Base-by-base conservation (phyloP, 2,113 vertebrate species). In the Sardina pilchardus region DNA sequence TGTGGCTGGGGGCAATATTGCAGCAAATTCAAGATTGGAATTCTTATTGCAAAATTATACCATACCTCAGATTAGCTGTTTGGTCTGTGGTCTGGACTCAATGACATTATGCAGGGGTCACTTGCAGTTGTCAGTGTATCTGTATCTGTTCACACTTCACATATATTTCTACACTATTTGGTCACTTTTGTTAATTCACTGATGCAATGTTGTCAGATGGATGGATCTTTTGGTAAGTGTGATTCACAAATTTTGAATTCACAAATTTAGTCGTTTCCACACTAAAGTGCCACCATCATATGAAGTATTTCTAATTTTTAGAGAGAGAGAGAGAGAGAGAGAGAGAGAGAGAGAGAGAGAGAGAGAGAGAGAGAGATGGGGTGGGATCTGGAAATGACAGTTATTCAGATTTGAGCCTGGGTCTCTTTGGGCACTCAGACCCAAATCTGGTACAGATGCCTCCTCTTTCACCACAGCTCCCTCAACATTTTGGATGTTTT, bases 11-110 rank as follows among this genome's bases (percentile, higher is more conserved):
- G 71, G 67, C 80, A 83, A 86, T 87, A 48, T 86, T 82, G 87
- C 82, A 48, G 8, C 36, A 59, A 90, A 88, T 90, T 87, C 83
- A 86, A 85, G 81, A 84, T 88, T 86, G 86, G 87, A 91, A 92
- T 92, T 87, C 90, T 87, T 56, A 88, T 12, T 67, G n/a, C n/a
- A 67, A 4, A 71, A 71, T 34, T 1, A 30, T 71, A 8, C 26
- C 26, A 9, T 34, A 34, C 30, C 12, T 78, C 8, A 36, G 30
- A 78, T 36, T 6, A 78, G 34, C 71, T 78, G 14, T 78, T 36
- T 78, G 26, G 63, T 30, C 14, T 67, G 26, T 30, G n/a, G n/a
- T 26, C n/a, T 26, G 26, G 63, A 56, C 50, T 67, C 10, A 67
- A 63, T 67, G 63, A 10, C 0, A 30, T 67, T 3, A 67, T n/a